Base-by-base conservation (phyloP, 2,797 vertebrate species). In the Hybognathus amarus region DNA sequence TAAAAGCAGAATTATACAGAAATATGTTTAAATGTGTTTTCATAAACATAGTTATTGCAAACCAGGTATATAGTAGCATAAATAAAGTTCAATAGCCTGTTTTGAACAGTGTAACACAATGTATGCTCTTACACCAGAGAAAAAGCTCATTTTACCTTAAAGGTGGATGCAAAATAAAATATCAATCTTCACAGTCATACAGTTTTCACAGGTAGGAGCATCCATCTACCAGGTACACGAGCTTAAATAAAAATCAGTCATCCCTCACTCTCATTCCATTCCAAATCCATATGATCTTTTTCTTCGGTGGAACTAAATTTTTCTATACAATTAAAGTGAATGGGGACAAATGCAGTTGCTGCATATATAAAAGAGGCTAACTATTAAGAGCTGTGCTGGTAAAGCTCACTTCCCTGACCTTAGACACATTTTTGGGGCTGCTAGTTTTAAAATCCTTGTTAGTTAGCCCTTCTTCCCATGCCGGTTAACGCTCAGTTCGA, bases 1-100 rank as follows among this genome's bases (percentile, higher is more conserved):
- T 89, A 88, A 68, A 87, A 77, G 71, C 89, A 88, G 86, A 87
- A 77, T 84, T 84, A 45, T 78, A 80, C 74, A 83, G 85, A 88
- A 89, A 87, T 81, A 77, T 85, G 82, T 87, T 84, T 74, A 54
- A 87, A 50, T 75, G 56, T 54, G 36, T 87, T 86, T 87, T 88
- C 67, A 84, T 73, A 66, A 75, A 79, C 45, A 54, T 67, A 63
- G 30, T 88, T 87, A 85, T 84, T 87, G 82, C 85, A 71, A 80
- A 74, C 77, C 45, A 81, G 68, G 74, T 71, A 82, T 77, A 84
- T 86, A 79, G 82, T 36, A 88, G 76, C 77, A 33, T 83, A 20
- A 68, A 30, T 56, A 70, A 69, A 75, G 47, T 77, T 45, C 20
- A 63, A 74, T 36, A 78, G 66, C 12, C 15, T 63, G 1, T 42